A percentile compares a stretch with the other conserved stretches of the same genome.
Conservation (phyloP, 1,140 invertebrate genomes). For the Pseudachorutes palmiensis region DNA sequence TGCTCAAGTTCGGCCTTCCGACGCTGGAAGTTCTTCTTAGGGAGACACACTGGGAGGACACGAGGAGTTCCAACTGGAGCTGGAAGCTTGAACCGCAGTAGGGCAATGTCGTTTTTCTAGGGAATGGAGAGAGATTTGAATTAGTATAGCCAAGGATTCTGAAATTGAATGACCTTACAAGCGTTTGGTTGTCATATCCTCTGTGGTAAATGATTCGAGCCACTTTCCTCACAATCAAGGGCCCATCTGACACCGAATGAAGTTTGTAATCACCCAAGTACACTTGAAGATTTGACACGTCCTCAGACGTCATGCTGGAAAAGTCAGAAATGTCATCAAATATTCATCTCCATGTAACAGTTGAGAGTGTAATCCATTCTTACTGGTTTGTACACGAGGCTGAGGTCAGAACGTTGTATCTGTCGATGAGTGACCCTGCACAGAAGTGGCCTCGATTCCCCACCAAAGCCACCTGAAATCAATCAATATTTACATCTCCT, state of each 20-base stretch:
- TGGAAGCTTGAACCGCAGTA: constrained; percentile 15
- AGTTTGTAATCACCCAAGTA: constrained; percentile 29
- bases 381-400: constrained; percentile 22
- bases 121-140: constrained; percentile 3
- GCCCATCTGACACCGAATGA: constrained; percentile 24
- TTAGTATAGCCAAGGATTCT: too few species aligned
- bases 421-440: constrained; percentile 28
- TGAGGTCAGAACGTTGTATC: constrained; percentile 22
- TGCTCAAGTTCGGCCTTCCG: background rate
- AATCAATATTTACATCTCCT: background rate
- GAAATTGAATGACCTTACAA: too few species aligned
- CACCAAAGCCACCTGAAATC: constrained; percentile 27
- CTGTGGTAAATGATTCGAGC: constrained; percentile 24
- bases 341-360: background rate
- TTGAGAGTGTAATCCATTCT: too few species aligned
- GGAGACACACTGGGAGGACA: constrained; percentile 1
- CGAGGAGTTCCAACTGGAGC: background rate
- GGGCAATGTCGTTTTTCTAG: constrained; percentile 31
- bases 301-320: constrained; percentile 19
- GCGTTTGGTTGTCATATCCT: constrained; percentile 23
- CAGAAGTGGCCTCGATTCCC: constrained; percentile 28
- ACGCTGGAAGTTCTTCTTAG: background rate
- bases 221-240: constrained; percentile 18
- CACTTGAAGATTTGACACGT: constrained; percentile 18
- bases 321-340: background rate